These are phyloP conservation scores for Apotomis turbidana DNA, from an alignment of 2,888 invertebrate genomes.

Conservation along the genomic window DNA sequence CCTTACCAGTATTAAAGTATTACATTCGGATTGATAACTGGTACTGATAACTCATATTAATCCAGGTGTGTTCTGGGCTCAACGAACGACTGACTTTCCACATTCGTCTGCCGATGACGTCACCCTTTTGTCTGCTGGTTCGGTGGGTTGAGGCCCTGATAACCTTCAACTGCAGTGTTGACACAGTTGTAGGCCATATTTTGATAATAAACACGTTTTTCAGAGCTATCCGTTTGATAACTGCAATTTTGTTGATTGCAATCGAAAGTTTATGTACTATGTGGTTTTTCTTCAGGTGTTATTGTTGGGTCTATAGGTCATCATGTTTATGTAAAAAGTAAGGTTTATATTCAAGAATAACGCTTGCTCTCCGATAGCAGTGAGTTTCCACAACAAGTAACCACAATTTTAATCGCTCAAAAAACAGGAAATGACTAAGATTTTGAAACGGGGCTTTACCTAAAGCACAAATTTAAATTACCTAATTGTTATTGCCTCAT, in stretches of 20 bases:
- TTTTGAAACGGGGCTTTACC: not conserved
- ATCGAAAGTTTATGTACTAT: not conserved
- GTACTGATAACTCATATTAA: not conserved
- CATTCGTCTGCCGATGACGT: slow-evolving; percentile 1
- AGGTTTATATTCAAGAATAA: no score
- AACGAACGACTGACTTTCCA: slow-evolving; percentile 6
- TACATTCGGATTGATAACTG: slow-evolving; percentile 8
- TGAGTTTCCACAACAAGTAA: not conserved
- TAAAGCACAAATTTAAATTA: not conserved
- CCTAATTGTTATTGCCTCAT: slow-evolving; percentile 10
- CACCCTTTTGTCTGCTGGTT: slow-evolving; percentile 13
- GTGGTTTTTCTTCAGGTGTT: no score
- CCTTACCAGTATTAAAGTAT: slow-evolving; percentile 1
- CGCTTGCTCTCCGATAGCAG: no score
- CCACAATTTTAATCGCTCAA: not conserved
- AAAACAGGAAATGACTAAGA: slow-evolving; percentile 8
- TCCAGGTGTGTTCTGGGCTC: slow-evolving; percentile 10
- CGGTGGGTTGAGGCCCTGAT: slow-evolving; percentile 13
- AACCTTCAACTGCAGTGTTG: slow-evolving; percentile 24
- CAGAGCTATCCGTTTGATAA: not conserved
- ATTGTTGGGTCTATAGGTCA: no score
- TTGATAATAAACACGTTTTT: slow-evolving; percentile 14
- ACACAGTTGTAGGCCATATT: slow-evolving; percentile 18
- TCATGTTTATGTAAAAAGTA: no score
- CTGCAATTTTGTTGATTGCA: not conserved